Evolutionary conservation across 2,113 vertebrate species (phyloP).

Genomic region (Gavia stellata): DNA sequence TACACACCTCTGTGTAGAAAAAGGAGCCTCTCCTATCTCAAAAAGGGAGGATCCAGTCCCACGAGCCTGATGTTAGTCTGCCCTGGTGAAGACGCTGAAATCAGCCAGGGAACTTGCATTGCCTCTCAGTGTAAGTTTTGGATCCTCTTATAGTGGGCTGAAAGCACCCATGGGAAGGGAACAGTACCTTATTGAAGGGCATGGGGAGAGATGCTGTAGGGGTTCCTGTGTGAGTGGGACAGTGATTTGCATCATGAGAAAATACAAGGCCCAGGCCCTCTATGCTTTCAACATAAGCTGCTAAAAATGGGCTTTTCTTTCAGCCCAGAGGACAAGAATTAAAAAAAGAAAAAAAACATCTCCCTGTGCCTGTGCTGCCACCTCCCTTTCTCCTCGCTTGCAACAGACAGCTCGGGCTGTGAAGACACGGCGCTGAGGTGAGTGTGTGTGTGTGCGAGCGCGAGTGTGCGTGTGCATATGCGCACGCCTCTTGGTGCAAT

Average conservation of each 20-base stretch:
- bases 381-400: background rate
- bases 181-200: background rate
- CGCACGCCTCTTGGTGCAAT: conserved; percentile 45
- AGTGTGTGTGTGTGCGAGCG: background rate
- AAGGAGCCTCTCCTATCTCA: background rate
- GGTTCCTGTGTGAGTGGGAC: accelerated
- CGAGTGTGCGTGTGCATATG: background rate
- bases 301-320: background rate
- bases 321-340: background rate
- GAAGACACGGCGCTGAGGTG: background rate
- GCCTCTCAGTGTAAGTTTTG: background rate
- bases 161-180: background rate
- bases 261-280: background rate
- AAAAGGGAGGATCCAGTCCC: background rate
- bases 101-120: background rate
- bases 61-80: background rate
- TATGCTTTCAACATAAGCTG: background rate
- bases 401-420: background rate
- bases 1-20: background rate
- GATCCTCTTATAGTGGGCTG: background rate
- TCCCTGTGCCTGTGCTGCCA: conserved; percentile 33
- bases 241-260: background rate
- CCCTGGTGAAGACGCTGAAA: background rate
- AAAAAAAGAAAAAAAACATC: background rate
- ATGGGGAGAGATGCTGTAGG: background rate